Percentiles rank a stretch among this genome's conserved stretches.
Conservation (phyloP, 2,113 vertebrate species). For the Callocephalon fimbriatum region DNA sequence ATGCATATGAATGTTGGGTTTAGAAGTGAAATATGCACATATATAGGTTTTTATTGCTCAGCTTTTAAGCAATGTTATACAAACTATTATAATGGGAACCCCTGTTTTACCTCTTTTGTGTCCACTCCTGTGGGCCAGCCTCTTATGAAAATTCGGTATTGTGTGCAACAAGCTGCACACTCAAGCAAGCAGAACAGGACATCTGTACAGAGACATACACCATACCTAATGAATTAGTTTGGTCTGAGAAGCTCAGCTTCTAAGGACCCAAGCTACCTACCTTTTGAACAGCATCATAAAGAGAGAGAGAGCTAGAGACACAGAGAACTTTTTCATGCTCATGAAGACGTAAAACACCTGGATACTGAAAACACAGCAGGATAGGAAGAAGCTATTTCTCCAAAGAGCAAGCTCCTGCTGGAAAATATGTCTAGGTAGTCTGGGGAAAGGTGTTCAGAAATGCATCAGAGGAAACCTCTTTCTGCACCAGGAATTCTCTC, state of each 20-base stretch:
- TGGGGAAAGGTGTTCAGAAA: not conserved
- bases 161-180: not conserved
- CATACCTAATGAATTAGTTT: constrained; percentile 23
- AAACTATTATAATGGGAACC: constrained; percentile 28
- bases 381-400: not conserved
- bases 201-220: constrained; percentile 10
- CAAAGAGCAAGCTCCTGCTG: not conserved
- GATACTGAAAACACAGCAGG: not conserved
- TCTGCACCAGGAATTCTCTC: not conserved
- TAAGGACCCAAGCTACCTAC: not conserved
- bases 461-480: not conserved
- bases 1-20: not conserved
- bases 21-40: not conserved
- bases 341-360: not conserved
- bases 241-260: constrained; percentile 1
- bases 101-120: not conserved
- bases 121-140: not conserved
- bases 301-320: not conserved
- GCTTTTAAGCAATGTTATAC: not conserved
- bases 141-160: constrained; percentile 31
- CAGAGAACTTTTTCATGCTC: not conserved
- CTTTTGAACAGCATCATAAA: not conserved
- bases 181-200: constrained; percentile 27
- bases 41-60: not conserved
- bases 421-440: not conserved